Conservation (phyloP, 2,888 invertebrate species). For the Caenorhabditis sp. region DNA sequence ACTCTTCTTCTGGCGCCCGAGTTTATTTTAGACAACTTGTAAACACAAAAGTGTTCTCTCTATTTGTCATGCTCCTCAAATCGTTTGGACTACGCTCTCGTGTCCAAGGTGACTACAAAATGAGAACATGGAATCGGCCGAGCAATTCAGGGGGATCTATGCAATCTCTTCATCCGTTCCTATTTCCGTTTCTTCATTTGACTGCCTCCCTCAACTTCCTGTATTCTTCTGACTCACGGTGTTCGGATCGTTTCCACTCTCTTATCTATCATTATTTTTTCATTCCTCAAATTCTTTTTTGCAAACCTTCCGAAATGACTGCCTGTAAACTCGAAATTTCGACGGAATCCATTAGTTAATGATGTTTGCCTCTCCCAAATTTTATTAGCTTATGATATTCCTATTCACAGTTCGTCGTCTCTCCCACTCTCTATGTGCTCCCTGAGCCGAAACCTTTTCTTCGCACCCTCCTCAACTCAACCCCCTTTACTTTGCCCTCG, state of each 20-base stretch:
- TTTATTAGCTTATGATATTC: not conserved
- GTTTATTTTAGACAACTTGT: constrained; percentile 63
- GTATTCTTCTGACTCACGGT: constrained; percentile 29
- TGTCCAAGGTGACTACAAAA: constrained; percentile 50
- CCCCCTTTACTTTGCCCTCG: constrained; percentile 54
- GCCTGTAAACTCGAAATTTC: no score
- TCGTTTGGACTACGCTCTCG: constrained; percentile 26
- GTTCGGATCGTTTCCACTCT: constrained; percentile 13
- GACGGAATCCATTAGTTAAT: no score
- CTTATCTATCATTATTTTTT: constrained; percentile 33
- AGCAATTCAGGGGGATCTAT: constrained; percentile 32
- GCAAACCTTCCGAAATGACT: not conserved
- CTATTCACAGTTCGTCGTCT: constrained; percentile 17
- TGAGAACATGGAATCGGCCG: constrained; percentile 5
- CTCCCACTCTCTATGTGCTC: constrained; percentile 30
- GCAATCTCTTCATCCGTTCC: constrained; percentile 6
- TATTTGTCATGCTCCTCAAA: constrained; percentile 51
- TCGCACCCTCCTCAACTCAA: constrained; percentile 47
- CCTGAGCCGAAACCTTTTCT: constrained; percentile 49
- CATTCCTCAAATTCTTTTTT: not conserved
- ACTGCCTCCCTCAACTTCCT: constrained; percentile 25
- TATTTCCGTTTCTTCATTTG: constrained; percentile 17
- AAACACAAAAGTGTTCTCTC: constrained; percentile 47
- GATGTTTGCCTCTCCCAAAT: not conserved
- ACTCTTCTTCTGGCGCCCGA: constrained; percentile 50